These are phyloP conservation scores for Gastrophysa polygoni DNA, from an alignment of 2,888 invertebrate genomes.

Conservation along the genomic window DNA sequence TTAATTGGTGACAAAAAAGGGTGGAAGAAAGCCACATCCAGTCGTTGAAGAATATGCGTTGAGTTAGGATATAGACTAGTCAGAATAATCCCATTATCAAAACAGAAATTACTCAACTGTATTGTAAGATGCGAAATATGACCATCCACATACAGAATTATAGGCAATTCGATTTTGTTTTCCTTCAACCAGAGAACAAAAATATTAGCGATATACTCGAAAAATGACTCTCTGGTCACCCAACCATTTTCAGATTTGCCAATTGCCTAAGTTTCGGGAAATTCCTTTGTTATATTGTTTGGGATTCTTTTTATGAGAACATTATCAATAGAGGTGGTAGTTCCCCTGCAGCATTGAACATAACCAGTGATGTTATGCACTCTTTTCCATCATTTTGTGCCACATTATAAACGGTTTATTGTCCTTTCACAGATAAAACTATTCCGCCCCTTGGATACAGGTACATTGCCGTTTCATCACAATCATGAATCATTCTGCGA, in stretches of 20 bases:
- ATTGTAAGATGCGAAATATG: conserved; percentile 23
- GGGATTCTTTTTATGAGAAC: conserved; percentile 26
- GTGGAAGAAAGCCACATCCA: conserved; percentile 19
- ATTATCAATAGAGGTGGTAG: conserved; percentile 22
- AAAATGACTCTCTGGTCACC: conserved; percentile 50
- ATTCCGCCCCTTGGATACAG: conserved; percentile 9
- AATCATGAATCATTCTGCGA: conserved; percentile 16
- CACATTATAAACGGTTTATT: conserved; percentile 17
- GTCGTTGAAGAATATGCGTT: conserved; percentile 15
- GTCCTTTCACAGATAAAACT: conserved; percentile 13
- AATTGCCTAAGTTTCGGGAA: conserved; percentile 21
- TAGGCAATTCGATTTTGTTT: conserved; percentile 22
- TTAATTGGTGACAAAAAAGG: no score
- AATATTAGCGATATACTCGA: conserved; percentile 49
- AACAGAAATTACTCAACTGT: conserved; percentile 21
- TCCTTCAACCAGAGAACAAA: conserved; percentile 39
- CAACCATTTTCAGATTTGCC: conserved; percentile 42
- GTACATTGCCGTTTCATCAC: conserved; percentile 18
- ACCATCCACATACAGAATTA: conserved; percentile 22
- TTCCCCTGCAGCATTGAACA: conserved; percentile 23
- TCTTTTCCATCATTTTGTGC: conserved; percentile 20
- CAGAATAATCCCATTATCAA: conserved; percentile 21
- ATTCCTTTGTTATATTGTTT: conserved; percentile 16
- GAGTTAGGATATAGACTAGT: conserved; percentile 15
- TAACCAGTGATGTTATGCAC: conserved; percentile 22